Base-by-base conservation (phyloP, 2,797 vertebrate species). In the Hydrocynus forskahlii region DNA sequence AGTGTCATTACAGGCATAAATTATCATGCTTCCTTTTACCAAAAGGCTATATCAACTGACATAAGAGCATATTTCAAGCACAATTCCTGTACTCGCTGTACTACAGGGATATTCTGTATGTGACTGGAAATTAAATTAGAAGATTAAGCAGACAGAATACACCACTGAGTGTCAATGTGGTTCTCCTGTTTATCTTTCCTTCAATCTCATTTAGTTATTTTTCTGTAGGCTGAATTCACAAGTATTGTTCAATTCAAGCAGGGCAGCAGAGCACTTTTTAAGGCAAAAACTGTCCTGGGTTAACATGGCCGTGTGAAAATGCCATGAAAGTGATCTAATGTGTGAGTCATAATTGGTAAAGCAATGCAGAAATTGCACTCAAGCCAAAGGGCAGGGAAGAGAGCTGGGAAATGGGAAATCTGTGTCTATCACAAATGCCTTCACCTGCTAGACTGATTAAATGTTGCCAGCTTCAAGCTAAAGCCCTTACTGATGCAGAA, bases 261-360 rank as follows among this genome's bases (percentile, higher is more conserved):
- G 40, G 5, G 45, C 25, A 81, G 75, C 50, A 74, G 54, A 83
- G 52, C 21, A n/a, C n/a, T n/a, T n/a, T n/a, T n/a, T n/a, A n/a
- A n/a, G n/a, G n/a, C n/a, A n/a, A n/a, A n/a, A n/a, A n/a, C n/a
- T n/a, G n/a, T n/a, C n/a, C n/a, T n/a, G 68, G 79, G 72, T 80
- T 81, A 81, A 54, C 54, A 55, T 69, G 78, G 79, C 63, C 72
- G 13, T 54, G 79, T 87, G 72, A 82, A 76, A 81, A 81, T 76
- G 78, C 78, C 74, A 80, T 72, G 68, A 54, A 67, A 78, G 72
- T 86, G 66, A 79, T 54, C 75, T 45, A 9, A 75, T 23, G 35
- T 38, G 69, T n/a, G 76, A 72, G 86, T 83, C 79, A 81, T 88
- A 85, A 90, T 90, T 86, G 89, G 89, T 83, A 71, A 68, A 67